Percentiles rank a stretch among this genome's conserved stretches.
phyloP scores from a whole-genome alignment of 2,888 invertebrate genomes.

The Eucera pruinosa region DNA sequence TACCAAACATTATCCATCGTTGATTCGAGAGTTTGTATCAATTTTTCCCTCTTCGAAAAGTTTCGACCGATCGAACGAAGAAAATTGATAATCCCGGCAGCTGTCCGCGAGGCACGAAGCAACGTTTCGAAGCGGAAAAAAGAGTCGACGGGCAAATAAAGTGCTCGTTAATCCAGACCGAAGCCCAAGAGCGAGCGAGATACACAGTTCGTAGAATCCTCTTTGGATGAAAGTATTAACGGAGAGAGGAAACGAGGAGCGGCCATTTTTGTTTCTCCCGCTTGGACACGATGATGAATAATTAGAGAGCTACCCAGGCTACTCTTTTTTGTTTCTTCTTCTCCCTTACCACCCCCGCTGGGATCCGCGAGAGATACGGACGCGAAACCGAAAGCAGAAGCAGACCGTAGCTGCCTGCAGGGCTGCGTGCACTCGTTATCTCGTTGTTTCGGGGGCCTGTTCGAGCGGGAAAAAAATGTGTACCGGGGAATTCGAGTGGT shows the following conservation, averaged over 20 bases:
- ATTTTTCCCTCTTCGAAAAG: background rate
- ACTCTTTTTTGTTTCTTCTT: slow-evolving; percentile 23
- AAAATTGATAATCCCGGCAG: slow-evolving; percentile 46
- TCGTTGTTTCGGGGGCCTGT: slow-evolving; percentile 55
- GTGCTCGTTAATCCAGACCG: slow-evolving; percentile 22
- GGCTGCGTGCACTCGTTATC: slow-evolving; percentile 59
- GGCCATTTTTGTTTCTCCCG: slow-evolving; percentile 52
- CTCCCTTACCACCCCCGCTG: slow-evolving; percentile 6
- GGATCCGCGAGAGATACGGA: slow-evolving; percentile 63
- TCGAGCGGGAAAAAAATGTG: slow-evolving; percentile 39
- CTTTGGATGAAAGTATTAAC: slow-evolving; percentile 68
- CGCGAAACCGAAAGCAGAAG: slow-evolving; percentile 29
- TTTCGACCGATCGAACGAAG: slow-evolving; percentile 33
- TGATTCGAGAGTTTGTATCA: background rate
- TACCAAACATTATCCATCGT: background rate
- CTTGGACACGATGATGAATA: slow-evolving; percentile 68
- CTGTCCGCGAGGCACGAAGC: slow-evolving; percentile 20
- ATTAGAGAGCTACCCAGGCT: slow-evolving; percentile 58
- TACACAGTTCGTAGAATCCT: slow-evolving; percentile 58
- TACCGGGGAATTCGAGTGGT: slow-evolving; percentile 42
- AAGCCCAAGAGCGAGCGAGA: slow-evolving; percentile 26
- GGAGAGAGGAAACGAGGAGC: slow-evolving; percentile 53
- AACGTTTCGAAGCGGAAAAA: slow-evolving; percentile 38
- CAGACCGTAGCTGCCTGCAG: slow-evolving; percentile 34
- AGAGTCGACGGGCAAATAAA: slow-evolving; percentile 35